Percentiles rank a stretch among this genome's conserved stretches.
Conservation (phyloP, 2,888 invertebrate genomes). For the Drosophila quinaria region DNA sequence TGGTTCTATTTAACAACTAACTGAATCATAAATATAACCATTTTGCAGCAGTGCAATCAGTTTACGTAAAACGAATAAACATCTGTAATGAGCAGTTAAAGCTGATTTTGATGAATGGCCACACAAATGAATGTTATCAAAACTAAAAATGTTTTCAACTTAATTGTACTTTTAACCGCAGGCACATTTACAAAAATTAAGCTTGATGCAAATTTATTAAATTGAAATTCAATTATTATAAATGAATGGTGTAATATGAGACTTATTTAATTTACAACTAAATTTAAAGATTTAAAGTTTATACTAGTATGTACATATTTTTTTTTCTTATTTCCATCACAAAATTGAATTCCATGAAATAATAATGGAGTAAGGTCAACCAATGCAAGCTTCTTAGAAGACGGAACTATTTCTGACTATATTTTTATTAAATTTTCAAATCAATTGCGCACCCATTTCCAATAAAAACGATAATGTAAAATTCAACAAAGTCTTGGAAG, state of each 20-base stretch:
- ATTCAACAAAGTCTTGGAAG: too few relatives aligned
- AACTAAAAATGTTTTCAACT: conserved; percentile 3
- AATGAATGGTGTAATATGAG: neutral
- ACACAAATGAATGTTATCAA: neutral
- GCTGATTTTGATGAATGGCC: conserved; percentile 17
- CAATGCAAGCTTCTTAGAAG: too few relatives aligned
- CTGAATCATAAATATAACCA: conserved; percentile 49
- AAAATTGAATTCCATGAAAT: too few relatives aligned
- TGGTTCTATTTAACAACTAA: conserved; percentile 25
- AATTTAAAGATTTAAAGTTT: neutral
- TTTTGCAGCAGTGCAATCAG: conserved; percentile 21
- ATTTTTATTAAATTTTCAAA: too few relatives aligned
- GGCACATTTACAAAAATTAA: neutral
- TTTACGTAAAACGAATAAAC: conserved; percentile 12
- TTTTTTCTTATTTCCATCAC: neutral
- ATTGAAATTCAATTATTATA: neutral
- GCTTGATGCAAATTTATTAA: neutral
- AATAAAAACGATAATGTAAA: too few relatives aligned
- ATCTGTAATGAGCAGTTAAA: conserved; percentile 33
- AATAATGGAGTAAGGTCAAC: too few relatives aligned
- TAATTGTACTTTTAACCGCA: neutral
- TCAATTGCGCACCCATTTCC: too few relatives aligned
- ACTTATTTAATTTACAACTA: neutral
- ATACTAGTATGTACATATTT: neutral
- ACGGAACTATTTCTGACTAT: too few relatives aligned